Evolutionary conservation across 2,797 vertebrate species (phyloP).

Genomic region (Delichon dasypus): DNA sequence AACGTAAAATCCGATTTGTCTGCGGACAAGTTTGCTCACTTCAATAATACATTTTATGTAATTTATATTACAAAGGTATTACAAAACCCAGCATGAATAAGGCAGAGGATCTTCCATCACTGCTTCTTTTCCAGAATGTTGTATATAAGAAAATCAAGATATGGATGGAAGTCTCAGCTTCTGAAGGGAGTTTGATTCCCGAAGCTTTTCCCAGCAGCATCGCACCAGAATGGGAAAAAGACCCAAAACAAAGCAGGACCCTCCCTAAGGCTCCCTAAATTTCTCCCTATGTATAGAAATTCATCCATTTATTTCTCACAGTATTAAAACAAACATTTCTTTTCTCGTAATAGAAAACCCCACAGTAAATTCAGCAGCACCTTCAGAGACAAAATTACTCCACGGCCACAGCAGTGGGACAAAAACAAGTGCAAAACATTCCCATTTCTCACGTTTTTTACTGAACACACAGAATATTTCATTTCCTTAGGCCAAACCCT

Average conservation of each 20-base stretch:
- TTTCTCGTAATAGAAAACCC: background rate
- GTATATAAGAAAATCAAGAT: background rate
- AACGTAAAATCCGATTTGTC: rapidly evolving
- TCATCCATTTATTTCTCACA: background rate
- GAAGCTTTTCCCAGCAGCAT: background rate
- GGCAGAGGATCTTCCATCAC: background rate
- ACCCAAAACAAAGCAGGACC: background rate
- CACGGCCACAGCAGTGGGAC: background rate
- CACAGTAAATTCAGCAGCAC: background rate
- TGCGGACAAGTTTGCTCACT: background rate
- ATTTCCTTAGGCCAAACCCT: background rate
- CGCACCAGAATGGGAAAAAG: background rate
- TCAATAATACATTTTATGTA: background rate
- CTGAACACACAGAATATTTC: background rate
- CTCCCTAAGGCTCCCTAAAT: background rate
- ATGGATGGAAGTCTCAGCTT: background rate
- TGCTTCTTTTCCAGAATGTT: background rate
- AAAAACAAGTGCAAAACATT: background rate
- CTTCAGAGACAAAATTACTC: background rate
- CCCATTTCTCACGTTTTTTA: background rate
- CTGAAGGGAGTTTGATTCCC: background rate
- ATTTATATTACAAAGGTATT: background rate
- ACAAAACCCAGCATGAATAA: background rate
- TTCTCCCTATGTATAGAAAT: background rate
- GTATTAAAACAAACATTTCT: background rate